Evolutionary conservation across 1,140 invertebrate genomes (phyloP), one percentile per base, ranked within the genome.

Genomic region (Monochamus saltuarius): DNA sequence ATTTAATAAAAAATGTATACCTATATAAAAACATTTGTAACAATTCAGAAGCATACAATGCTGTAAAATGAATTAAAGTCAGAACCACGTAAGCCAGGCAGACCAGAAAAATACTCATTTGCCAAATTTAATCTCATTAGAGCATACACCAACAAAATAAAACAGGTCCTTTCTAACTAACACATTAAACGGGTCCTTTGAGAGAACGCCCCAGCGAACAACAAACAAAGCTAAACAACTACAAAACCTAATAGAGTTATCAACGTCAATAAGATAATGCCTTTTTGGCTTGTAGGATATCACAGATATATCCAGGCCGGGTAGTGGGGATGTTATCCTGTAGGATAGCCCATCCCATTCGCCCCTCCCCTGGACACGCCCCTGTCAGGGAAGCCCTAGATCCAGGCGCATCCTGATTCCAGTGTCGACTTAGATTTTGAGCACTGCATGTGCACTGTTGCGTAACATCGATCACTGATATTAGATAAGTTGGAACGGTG

Each of bases 361-460:
- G 56, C 62, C 59, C 67, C 65, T 51, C 64, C 59, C 59, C 47
- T 29, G 43, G 65, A 62, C 62, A 66, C 64, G 62, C 64, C 64
- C 65, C 65, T 47, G 47, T 61, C 65, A 61, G 57, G 59, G 58
- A 54, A 69, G 65, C 61, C 62, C 67, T 43, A 62, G 58, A 58
- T 66, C 61, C 61, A 57, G 67, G 67, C 61, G 59, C 65, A 66
- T 69, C 62, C 62, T 55, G 65, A 60, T 59, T 59, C 40, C 65
- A 66, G 65, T 66, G 57, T 59, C 57, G 50, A 47, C 54, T 42
- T 53, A 64, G 56, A 64, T 53, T 50, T 59, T 46, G 51, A 36
- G 29, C 19, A 38, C 39, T 29, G 45, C 42, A 57, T 50, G 56
- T 57, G 16, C 43, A 45, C 39, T 56, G 13, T 56, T 34, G 53